Percentiles rank a stretch among this genome's conserved stretches.
phyloP scores from a whole-genome alignment of 1,140 invertebrate genomes.

The Heliothis virescens region DNA sequence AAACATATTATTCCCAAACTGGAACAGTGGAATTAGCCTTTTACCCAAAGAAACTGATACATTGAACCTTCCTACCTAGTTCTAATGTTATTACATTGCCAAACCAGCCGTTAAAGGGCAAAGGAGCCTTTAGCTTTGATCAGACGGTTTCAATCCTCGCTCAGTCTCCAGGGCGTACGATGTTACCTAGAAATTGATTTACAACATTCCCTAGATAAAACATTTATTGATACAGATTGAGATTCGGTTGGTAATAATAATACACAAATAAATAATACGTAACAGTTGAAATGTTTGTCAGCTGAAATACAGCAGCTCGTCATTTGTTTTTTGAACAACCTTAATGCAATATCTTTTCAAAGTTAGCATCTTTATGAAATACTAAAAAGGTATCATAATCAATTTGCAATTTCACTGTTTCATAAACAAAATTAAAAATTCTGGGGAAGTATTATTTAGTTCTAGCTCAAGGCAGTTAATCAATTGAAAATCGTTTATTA shows the following conservation, averaged over 20 bases:
- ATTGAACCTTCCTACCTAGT: not conserved
- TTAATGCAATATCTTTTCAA: too few relatives aligned
- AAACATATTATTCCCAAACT: not conserved
- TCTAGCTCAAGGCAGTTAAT: too few relatives aligned
- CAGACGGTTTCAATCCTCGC: constrained; percentile 9
- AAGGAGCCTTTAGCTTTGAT: constrained; percentile 16
- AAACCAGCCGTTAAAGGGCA: constrained; percentile 15
- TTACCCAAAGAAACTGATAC: not conserved
- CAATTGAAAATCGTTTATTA: too few relatives aligned
- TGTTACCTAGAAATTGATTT: constrained; percentile 12
- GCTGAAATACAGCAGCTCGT: too few relatives aligned
- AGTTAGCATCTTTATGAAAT: too few relatives aligned
- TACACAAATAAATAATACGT: too few relatives aligned
- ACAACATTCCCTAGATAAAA: not conserved
- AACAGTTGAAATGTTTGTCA: too few relatives aligned
- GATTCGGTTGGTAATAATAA: not conserved
- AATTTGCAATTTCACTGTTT: too few relatives aligned
- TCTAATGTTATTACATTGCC: constrained; percentile 15
- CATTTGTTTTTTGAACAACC: too few relatives aligned
- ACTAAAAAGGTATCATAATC: too few relatives aligned
- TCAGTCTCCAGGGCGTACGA: not conserved
- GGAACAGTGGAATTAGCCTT: not conserved
- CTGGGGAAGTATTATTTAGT: too few relatives aligned
- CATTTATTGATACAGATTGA: constrained; percentile 1
- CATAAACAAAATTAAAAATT: too few relatives aligned